These are phyloP conservation scores for Strix uralensis DNA, from an alignment of 2,113 vertebrate genomes.

Conservation along the genomic window DNA sequence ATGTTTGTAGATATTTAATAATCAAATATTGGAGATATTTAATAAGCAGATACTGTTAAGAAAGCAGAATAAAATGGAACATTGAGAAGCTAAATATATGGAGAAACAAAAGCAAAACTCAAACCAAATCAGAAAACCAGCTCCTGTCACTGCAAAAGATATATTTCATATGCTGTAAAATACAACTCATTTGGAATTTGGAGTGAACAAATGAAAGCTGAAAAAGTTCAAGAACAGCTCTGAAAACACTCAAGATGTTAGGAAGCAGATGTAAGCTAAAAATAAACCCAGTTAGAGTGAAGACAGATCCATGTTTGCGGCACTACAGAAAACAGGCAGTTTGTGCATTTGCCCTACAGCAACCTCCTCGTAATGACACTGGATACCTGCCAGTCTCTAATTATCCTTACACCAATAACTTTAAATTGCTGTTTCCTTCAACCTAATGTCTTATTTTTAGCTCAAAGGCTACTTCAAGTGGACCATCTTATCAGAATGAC, in stretches of 20 bases:
- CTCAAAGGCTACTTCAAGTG: not conserved
- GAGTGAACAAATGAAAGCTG: not conserved
- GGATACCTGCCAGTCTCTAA: not conserved
- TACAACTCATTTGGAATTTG: not conserved
- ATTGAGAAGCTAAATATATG: not conserved
- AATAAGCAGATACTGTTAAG: not conserved
- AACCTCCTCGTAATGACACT: not conserved
- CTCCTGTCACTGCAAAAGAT: not conserved
- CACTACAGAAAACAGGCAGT: not conserved
- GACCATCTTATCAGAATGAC: not conserved
- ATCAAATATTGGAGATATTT: not conserved
- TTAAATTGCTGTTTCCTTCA: constrained; percentile 32
- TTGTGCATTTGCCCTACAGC: constrained; percentile 8
- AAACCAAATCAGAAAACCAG: not conserved
- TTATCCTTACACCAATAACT: constrained; percentile 1
- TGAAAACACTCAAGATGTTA: not conserved
- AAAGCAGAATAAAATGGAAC: not conserved
- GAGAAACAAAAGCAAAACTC: not conserved
- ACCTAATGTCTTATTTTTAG: not conserved
- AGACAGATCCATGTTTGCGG: not conserved
- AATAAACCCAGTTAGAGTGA: not conserved
- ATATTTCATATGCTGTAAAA: not conserved
- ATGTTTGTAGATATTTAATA: no score
- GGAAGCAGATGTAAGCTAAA: not conserved
- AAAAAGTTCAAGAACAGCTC: not conserved